Evolutionary conservation across 2,113 vertebrate genomes (phyloP), one percentile per base, ranked within the genome.

Genomic region (Procavia capensis): DNA sequence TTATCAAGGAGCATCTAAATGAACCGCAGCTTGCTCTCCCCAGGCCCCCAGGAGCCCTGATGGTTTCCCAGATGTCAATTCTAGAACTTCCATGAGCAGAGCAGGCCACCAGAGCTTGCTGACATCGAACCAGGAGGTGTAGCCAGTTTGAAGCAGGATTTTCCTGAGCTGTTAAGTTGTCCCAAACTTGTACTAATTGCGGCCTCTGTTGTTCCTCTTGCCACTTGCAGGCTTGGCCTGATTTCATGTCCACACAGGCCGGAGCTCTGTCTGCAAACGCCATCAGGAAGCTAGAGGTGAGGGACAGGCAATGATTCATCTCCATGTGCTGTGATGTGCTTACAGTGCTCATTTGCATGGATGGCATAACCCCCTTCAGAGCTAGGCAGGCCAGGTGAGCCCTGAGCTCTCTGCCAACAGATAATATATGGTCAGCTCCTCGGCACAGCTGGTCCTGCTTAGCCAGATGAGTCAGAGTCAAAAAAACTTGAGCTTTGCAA

Each of bases 361-460:
- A 80, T 11, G 22, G 92, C 57, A 39, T 27, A 36, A 90, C 43
- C n/a, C 64, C 50, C 75, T 31, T 6, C 11, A 50, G 54, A 85
- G 66, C 6, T 7, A 43, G 27, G 64, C 34, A 16, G 47, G 50
- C 2, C 9, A 27, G 34, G 16, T 6, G 43, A 68, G 43, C n/a
- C 81, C 36, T 17, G 68, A 54, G 72, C 9, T n/a, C 6, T 10
- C 31, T 31, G 57, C 10, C 57, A 43, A 54, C 2, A 0, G 24
- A 7, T 6, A 54, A 8, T n/a, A 22, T 1, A 0, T 0, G n/a
- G 4, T 17, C 9, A 7, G 2, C 45, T 66, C 3, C 6, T 2
- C 0, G 2, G 22, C 11, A 7, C 66, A n/a, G 83, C 61, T 29
- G 78, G 39, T 61, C 43, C 59, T n/a, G 20, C 31, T 75, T 22